phyloP scores from a whole-genome alignment of 2,888 invertebrate species.

The Blastobasis lacticolella region DNA sequence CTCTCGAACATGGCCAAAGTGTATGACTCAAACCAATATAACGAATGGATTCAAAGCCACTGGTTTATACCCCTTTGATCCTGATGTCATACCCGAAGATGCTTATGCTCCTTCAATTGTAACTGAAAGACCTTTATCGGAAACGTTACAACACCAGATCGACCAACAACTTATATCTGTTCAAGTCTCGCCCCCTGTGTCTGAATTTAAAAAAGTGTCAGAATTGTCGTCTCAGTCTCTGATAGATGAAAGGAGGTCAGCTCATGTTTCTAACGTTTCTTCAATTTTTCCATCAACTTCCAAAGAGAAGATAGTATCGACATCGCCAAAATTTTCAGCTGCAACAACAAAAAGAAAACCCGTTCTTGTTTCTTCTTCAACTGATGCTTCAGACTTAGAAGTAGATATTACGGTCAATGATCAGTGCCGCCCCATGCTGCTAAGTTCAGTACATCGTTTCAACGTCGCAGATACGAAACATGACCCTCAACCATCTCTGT shows the following conservation, averaged over 20 bases:
- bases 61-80: conserved; percentile 7
- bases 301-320: conserved; percentile 11
- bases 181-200: conserved; percentile 13
- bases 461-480: conserved; percentile 14
- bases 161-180: conserved; percentile 13
- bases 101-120: conserved; percentile 14
- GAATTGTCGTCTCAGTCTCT: conserved; percentile 14
- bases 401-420: conserved; percentile 17
- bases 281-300: conserved; percentile 13
- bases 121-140: conserved; percentile 10
- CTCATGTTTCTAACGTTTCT: conserved; percentile 12
- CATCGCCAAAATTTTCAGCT: conserved; percentile 16
- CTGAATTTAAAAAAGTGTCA: conserved; percentile 10
- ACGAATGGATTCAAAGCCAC: conserved; percentile 7
- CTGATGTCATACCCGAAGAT: conserved; percentile 11
- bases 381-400: conserved; percentile 17
- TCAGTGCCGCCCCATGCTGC: conserved; percentile 9
- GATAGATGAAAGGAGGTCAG: conserved; percentile 9
- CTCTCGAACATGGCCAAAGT: conserved; percentile 11
- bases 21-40: conserved; percentile 13
- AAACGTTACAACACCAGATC: conserved; percentile 15
- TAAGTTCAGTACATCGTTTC: conserved; percentile 14
- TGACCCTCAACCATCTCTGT: conserved; percentile 18
- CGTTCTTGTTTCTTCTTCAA: conserved; percentile 18
- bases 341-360: conserved; percentile 16